phyloP scores from a whole-genome alignment of 2,113 vertebrate species.

The Poecilia latipinna region DNA sequence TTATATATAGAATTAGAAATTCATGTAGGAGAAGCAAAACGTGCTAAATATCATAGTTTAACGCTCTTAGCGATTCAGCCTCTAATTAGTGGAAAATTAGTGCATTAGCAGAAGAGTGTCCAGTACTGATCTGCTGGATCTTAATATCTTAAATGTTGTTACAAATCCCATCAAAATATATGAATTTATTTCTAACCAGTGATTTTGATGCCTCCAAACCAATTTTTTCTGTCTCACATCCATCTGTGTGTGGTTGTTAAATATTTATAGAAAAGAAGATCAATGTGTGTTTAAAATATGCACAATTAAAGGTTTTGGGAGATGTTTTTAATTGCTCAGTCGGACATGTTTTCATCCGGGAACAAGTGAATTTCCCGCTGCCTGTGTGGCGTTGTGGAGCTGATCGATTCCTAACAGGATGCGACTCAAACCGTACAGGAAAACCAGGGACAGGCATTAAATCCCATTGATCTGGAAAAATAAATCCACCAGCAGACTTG shows the following conservation, averaged over 20 bases:
- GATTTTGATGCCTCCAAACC: not conserved
- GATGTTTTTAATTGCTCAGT: not conserved
- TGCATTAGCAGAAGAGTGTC: too few relatives aligned
- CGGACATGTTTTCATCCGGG: not conserved
- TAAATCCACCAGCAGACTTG: conserved; percentile 1
- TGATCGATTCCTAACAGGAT: conserved; percentile 12
- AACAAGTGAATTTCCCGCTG: not conserved
- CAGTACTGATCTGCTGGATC: too few relatives aligned
- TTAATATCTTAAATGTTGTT: too few relatives aligned
- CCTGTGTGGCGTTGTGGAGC: not conserved
- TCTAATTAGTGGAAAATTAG: too few relatives aligned
- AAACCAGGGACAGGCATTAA: conserved; percentile 4
- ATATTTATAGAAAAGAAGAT: not conserved
- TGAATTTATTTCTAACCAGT: not conserved
- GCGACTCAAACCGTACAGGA: conserved; percentile 13
- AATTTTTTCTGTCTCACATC: not conserved
- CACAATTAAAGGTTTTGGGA: not conserved
- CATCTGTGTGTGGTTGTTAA: not conserved
- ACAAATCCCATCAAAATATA: too few relatives aligned
- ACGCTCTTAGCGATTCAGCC: too few relatives aligned
- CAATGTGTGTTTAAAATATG: not conserved
- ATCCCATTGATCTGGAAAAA: conserved; percentile 26
- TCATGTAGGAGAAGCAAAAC: too few relatives aligned
- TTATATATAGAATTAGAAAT: too few relatives aligned
- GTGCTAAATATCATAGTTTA: too few relatives aligned